Percentiles rank a stretch among this genome's conserved stretches.
These are phyloP conservation scores for Drosophila nikananu DNA, from an alignment of 1,140 invertebrate species.

Conservation along the genomic window DNA sequence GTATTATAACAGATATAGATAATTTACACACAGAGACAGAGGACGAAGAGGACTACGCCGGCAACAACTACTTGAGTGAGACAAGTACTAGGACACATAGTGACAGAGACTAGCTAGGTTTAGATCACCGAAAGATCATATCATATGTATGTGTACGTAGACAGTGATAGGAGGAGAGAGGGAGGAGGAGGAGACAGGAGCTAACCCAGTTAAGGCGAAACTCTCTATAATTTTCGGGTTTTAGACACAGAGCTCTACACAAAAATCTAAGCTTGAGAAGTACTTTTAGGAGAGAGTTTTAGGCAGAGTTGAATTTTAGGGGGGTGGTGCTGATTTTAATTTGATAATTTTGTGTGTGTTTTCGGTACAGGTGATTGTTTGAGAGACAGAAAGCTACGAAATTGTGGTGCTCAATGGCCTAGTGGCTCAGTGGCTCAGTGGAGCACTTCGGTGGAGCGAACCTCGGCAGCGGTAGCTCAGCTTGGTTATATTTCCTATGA, in stretches of 20 bases:
- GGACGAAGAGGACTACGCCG: constrained; percentile 8
- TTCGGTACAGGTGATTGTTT: constrained; percentile 15
- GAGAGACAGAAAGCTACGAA: constrained; percentile 21
- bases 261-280: constrained; percentile 32
- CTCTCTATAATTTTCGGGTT: constrained; percentile 12
- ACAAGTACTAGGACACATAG: constrained; percentile 41
- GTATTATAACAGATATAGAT: constrained; percentile 3
- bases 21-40: constrained; percentile 24
- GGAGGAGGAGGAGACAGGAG: constrained; percentile 18
- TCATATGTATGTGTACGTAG: not conserved
- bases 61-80: constrained; percentile 40
- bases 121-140: constrained; percentile 40
- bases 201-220: constrained; percentile 33
- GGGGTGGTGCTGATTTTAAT: constrained; percentile 17
- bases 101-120: constrained; percentile 35
- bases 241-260: constrained; percentile 32
- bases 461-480: constrained; percentile 78
- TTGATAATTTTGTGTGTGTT: not conserved
- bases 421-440: constrained; percentile 10
- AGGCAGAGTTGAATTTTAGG: not conserved
- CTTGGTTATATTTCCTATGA: constrained; percentile 83
- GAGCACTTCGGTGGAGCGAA: constrained; percentile 59
- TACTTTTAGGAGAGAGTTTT: constrained; percentile 17
- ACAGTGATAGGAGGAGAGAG: not conserved
- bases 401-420: constrained; percentile 17